phyloP scores from a whole-genome alignment of 2,888 invertebrate genomes.

The Drosophila merina region DNA sequence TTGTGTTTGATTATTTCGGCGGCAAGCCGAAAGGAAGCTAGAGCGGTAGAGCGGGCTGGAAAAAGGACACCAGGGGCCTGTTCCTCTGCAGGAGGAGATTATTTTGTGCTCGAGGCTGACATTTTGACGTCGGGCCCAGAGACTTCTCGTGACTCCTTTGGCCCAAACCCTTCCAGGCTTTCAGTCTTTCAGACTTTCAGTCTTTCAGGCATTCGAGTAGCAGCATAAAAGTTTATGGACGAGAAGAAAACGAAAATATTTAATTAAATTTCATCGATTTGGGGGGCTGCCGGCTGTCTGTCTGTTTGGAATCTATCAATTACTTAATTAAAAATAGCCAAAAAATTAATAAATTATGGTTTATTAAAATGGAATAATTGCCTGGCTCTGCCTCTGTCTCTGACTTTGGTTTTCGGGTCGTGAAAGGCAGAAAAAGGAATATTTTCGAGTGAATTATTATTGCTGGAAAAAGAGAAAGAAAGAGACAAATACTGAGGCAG shows the following conservation, averaged over 20 bases:
- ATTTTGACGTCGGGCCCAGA: constrained; percentile 54
- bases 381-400: neutral
- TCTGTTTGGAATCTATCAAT: constrained; percentile 65
- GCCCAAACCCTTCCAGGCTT: constrained; percentile 10
- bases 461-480: constrained; percentile 1
- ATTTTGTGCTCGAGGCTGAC: constrained; percentile 47
- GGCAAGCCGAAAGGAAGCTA: constrained; percentile 22
- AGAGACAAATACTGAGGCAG: neutral
- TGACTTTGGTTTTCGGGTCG: neutral
- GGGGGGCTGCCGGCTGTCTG: constrained; percentile 12
- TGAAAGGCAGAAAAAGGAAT: constrained; percentile 12
- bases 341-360: constrained; percentile 50
- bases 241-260: constrained; percentile 55
- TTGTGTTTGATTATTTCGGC: constrained; percentile 56
- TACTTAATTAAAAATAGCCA: constrained; percentile 68
- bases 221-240: constrained; percentile 56
- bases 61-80: neutral
- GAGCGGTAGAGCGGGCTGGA: too few relatives aligned
- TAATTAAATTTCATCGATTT: constrained; percentile 75
- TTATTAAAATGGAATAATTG: constrained; percentile 43
- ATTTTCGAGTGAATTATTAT: constrained; percentile 33
- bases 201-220: neutral
- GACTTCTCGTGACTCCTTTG: constrained; percentile 16
- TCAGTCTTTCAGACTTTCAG: neutral
- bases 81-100: neutral